phyloP scores from a whole-genome alignment of 1,140 invertebrate species.

The Lerema accius region DNA sequence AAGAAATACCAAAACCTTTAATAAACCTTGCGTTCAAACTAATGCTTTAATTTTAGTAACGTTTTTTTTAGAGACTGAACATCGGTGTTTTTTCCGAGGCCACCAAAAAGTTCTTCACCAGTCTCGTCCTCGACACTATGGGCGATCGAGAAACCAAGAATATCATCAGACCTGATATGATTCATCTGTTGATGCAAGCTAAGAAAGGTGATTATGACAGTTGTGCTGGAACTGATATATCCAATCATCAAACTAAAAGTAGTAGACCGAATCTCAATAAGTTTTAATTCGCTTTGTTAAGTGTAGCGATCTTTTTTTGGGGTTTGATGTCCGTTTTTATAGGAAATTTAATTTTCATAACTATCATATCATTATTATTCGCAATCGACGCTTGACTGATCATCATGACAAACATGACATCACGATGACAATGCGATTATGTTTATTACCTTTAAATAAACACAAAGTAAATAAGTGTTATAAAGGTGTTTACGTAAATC shows the following conservation, averaged over 20 bases:
- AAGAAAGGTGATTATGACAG: conserved; percentile 53
- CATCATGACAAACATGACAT: too few relatives aligned
- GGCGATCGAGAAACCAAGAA: conserved; percentile 75
- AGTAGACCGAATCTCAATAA: not conserved
- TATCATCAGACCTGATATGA: conserved; percentile 76
- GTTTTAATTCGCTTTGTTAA: not conserved
- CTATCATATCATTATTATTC: too few relatives aligned
- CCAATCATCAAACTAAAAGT: too few relatives aligned
- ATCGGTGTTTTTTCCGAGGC: conserved; percentile 67
- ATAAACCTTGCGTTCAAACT: too few relatives aligned
- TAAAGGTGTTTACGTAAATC: too few relatives aligned
- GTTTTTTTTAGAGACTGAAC: conserved; percentile 43
- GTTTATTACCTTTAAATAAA: not conserved
- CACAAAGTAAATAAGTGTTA: not conserved
- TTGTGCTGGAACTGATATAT: not conserved
- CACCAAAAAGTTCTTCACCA: conserved; percentile 78
- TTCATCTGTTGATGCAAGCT: conserved; percentile 80
- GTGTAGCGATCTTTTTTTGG: too few relatives aligned
- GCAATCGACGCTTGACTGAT: too few relatives aligned
- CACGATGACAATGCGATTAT: too few relatives aligned
- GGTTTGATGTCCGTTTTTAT: too few relatives aligned
- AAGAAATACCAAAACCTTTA: too few relatives aligned
- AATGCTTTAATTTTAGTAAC: too few relatives aligned
- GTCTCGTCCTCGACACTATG: conserved; percentile 82
- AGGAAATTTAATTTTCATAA: too few relatives aligned